Base-by-base conservation (phyloP, 1,140 invertebrate species). In the Camponotus pennsylvanicus region DNA sequence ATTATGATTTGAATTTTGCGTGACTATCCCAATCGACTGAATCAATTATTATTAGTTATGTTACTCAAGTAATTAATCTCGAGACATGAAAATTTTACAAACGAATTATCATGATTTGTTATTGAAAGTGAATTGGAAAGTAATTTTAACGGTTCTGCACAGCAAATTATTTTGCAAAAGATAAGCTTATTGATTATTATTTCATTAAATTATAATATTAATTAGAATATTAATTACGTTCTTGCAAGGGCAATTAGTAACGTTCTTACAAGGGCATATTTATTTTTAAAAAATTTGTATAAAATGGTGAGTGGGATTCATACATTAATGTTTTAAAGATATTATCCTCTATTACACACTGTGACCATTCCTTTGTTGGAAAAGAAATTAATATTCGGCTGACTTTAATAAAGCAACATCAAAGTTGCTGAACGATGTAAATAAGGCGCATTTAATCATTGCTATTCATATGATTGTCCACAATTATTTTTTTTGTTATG, bases 251-350 rank as follows among this genome's bases (percentile, higher is more conserved):
- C 13, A 57, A 27, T 27, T 27, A 27, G 21, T 32, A 57, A 34
- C n/a, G n/a, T 32, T 70, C 21, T 70, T 57, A 55, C 64, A 70
- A 80, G 21, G 27, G 34, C 13, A 57, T 6, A 32, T 42, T 7
- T 42, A 11, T 21, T 57, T 8, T 18, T 34, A 71, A 73, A 61
- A 73, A 9, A 27, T 75, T 61, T 13, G 42, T 37, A 63, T 4
- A 75, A 55, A 73, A 73, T 73, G 69, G 69, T 83, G 69, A 83
- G 75, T 75, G 69, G 69, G 79, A 83, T 83, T 80, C 37, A 21
- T 13, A 45, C 13, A 45, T n/a, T 45, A 37, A 82, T 59, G 11
- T 52, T 18, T 52, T 15, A 52, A 18, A 52, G 9, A 9, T 59
- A 59, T 59, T 59, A 59, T 59, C n/a, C 8, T 3, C 21, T 59